phyloP scores from a whole-genome alignment of 1,140 invertebrate genomes.

The Drosophila nikananu region DNA sequence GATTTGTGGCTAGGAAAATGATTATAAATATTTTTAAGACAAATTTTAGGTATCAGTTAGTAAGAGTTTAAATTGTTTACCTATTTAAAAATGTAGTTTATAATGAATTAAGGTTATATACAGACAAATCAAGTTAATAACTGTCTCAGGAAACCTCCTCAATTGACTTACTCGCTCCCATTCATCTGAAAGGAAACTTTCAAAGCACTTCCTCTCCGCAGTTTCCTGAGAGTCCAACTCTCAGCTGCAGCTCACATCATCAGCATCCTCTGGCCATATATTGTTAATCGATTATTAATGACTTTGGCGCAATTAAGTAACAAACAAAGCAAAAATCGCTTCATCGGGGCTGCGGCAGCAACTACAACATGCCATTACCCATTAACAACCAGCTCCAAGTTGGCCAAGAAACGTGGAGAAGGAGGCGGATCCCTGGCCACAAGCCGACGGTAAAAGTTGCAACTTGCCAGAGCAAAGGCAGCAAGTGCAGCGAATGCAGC shows the following conservation, averaged over 20 bases:
- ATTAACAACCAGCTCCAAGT: constrained; percentile 41
- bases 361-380: constrained; percentile 58
- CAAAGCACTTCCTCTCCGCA: constrained; percentile 18
- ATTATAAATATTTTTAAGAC: too few species aligned
- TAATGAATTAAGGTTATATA: background rate
- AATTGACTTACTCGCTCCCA: constrained; percentile 3
- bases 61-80: background rate
- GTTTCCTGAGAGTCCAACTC: constrained; percentile 18
- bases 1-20: background rate
- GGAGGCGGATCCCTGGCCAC: constrained; percentile 33
- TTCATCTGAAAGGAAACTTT: constrained; percentile 19
- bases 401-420: constrained; percentile 30
- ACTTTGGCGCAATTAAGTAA: constrained; percentile 80
- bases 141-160: background rate
- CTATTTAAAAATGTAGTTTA: too few species aligned
- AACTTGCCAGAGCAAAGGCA: constrained; percentile 32
- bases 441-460: constrained; percentile 69
- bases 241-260: background rate
- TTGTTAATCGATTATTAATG: constrained; percentile 83
- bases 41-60: background rate
- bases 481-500: constrained; percentile 39
- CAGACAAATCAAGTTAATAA: constrained; percentile 18
- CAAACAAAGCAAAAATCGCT: constrained; percentile 68
- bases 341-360: constrained; percentile 41
- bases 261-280: constrained; percentile 42